Conservation (phyloP, 2,888 invertebrate genomes). For the Aspidiotus destructor region DNA sequence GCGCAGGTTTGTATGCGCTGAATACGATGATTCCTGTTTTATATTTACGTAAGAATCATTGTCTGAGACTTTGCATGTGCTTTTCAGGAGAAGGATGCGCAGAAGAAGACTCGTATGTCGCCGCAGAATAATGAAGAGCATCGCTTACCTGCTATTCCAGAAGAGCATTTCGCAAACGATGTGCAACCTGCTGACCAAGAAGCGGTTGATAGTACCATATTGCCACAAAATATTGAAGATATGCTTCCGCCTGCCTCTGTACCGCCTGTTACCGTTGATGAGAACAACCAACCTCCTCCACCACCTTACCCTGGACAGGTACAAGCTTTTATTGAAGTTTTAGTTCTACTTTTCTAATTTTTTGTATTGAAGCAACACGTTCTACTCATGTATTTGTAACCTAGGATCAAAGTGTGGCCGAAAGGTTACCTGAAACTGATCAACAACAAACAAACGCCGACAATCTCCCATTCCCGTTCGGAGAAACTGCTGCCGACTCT, state of each 20-base stretch:
- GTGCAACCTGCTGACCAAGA: background rate
- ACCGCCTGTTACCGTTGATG: background rate
- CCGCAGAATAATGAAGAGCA: conserved; percentile 5
- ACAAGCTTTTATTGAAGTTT: too few relatives aligned
- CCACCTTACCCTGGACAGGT: background rate
- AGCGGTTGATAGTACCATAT: too few relatives aligned
- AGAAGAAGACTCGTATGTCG: conserved; percentile 22
- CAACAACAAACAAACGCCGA: too few relatives aligned
- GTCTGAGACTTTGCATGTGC: background rate
- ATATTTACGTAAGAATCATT: background rate
- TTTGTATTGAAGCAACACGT: too few relatives aligned
- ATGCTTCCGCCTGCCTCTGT: conserved; percentile 19
- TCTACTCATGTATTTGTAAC: too few relatives aligned
- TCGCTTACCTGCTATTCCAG: conserved; percentile 14
- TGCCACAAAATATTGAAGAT: conserved; percentile 3
- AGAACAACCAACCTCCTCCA: background rate
- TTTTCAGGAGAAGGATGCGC: background rate
- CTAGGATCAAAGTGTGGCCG: too few relatives aligned
- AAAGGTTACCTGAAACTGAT: too few relatives aligned
- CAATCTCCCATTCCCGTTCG: too few relatives aligned
- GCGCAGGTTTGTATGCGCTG: conserved; percentile 8
- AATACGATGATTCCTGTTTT: background rate
- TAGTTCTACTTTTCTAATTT: too few relatives aligned
- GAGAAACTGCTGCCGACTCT: too few relatives aligned
- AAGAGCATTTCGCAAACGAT: conserved; percentile 11